phyloP scores from a whole-genome alignment of 92 coral and sea anemone species.

The Porites divaricata region DNA sequence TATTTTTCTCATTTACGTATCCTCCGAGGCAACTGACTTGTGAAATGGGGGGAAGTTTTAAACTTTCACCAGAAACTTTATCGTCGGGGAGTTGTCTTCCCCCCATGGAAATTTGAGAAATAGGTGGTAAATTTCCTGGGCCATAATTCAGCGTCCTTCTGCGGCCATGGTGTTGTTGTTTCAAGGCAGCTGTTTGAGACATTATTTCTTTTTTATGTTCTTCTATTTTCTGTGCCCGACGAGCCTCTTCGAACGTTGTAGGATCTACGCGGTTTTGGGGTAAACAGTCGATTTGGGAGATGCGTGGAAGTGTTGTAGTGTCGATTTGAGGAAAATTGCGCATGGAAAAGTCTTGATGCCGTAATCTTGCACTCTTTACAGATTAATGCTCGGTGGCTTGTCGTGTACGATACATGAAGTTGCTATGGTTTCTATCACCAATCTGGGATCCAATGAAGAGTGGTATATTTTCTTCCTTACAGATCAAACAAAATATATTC shows the following conservation, averaged over 20 bases:
- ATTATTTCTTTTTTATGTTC: slow-evolving; percentile 25
- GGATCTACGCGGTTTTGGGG: slow-evolving; percentile 58
- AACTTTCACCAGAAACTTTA: slow-evolving; percentile 13
- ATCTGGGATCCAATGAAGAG: background rate
- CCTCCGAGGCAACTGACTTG: slow-evolving; percentile 70
- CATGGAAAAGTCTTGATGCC: background rate
- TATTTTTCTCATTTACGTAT: slow-evolving; percentile 5
- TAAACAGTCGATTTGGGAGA: slow-evolving; percentile 71
- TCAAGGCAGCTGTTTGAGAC: slow-evolving; percentile 27
- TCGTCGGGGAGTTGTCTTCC: slow-evolving; percentile 20
- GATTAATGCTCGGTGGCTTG: background rate
- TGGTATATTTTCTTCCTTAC: background rate
- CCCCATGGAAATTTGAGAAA: slow-evolving; percentile 73
- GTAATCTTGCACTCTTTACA: background rate
- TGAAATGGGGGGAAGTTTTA: slow-evolving; percentile 59
- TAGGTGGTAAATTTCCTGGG: slow-evolving; percentile 51
- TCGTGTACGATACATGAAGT: background rate
- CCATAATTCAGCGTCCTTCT: slow-evolving; percentile 3
- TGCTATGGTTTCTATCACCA: background rate
- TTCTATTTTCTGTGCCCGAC: slow-evolving; percentile 15
- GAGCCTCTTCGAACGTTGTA: slow-evolving; percentile 22
- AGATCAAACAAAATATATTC: slow-evolving; percentile 8
- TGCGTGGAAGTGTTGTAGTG: slow-evolving; percentile 45
- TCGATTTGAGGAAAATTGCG: slow-evolving; percentile 25
- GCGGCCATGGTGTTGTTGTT: slow-evolving; percentile 20